Percentiles rank a stretch among this genome's conserved stretches.
Conservation (phyloP, 2,888 invertebrate species). For the Ptilodon capucinus region DNA sequence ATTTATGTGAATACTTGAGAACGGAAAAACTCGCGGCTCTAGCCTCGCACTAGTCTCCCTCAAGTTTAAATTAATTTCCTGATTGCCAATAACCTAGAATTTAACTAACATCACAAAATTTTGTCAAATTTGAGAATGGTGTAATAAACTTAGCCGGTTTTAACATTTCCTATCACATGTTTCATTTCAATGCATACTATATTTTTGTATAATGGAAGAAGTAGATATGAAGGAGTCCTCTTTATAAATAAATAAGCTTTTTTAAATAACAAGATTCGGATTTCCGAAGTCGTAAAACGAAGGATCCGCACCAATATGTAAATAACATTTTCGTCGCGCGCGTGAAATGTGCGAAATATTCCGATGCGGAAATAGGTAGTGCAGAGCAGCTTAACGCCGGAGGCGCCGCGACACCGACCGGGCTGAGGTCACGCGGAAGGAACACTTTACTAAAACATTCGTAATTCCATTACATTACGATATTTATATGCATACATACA, state of each 20-base stretch:
- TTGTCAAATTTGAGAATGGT: no score
- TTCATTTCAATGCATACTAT: not conserved
- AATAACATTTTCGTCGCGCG: slow-evolving; percentile 19
- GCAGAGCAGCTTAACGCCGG: slow-evolving; percentile 28
- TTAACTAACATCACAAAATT: not conserved
- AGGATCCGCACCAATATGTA: slow-evolving; percentile 18
- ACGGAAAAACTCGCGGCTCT: slow-evolving; percentile 16
- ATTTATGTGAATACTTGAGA: slow-evolving; percentile 23
- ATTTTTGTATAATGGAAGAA: not conserved
- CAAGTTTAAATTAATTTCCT: slow-evolving; percentile 21
- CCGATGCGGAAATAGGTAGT: slow-evolving; percentile 28
- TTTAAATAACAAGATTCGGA: slow-evolving; percentile 17
- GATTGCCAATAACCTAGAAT: not conserved
- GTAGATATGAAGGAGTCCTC: not conserved
- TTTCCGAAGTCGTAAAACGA: slow-evolving; percentile 23
- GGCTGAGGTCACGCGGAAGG: not conserved
- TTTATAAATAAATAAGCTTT: slow-evolving; percentile 5
- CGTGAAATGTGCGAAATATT: slow-evolving; percentile 30
- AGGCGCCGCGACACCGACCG: slow-evolving; percentile 3
- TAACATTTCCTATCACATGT: not conserved
- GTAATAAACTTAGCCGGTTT: no score
- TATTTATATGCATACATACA: no score
- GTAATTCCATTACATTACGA: no score
- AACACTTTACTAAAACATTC: no score
- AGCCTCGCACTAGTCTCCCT: slow-evolving; percentile 6